Base-by-base conservation (phyloP, 2,888 invertebrate genomes). In the Kuschelorhynchus macadamiae region DNA sequence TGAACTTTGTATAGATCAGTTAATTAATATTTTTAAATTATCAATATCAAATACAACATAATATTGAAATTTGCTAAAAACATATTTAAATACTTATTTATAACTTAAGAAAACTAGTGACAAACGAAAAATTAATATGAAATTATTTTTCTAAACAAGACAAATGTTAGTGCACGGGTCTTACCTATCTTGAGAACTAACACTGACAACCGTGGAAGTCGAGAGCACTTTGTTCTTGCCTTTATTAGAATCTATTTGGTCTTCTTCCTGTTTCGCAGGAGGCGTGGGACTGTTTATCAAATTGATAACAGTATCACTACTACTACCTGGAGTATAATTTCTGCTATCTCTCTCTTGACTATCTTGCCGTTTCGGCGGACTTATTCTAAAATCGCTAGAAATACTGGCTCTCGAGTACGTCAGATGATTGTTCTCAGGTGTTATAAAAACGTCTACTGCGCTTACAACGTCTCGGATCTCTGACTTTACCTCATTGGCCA, bases 401-500 rank as follows among this genome's bases (percentile, higher is more conserved):
- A 17, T 77, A 75, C 44, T 67, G 69, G 33, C 67, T 72, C 52
- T 81, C 75, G 77, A 14, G 62, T 72, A 41, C 52, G 71, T 53
- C 50, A 63, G 72, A 79, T 82, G 17, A 39, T 76, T 78, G 62
- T 72, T 74, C 36, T 82, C 82, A 0, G 84, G 84, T 0, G 83
- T 81, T 44, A 84, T 83, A 63, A 83, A 84, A 4, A 83, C 91
- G 73, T 92, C 92, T 1, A 92, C 92, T 46, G 91, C 90, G 79
- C 86, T 90, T 0, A 90, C 90, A 83, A 90, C 89, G 80, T 91
- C 91, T 49, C 91, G 86, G 70, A 92, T 92, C 81, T 92, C 92
- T 3, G 90, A 90, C 80, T 92, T 93, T 16, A 93, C 90, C 84
- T 92, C 92, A 55, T 91, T 91, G 7, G 92, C 91, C 90, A 92